These are phyloP conservation scores for Bombus waltoni DNA, from an alignment of 1,140 invertebrate species.

Conservation along the genomic window DNA sequence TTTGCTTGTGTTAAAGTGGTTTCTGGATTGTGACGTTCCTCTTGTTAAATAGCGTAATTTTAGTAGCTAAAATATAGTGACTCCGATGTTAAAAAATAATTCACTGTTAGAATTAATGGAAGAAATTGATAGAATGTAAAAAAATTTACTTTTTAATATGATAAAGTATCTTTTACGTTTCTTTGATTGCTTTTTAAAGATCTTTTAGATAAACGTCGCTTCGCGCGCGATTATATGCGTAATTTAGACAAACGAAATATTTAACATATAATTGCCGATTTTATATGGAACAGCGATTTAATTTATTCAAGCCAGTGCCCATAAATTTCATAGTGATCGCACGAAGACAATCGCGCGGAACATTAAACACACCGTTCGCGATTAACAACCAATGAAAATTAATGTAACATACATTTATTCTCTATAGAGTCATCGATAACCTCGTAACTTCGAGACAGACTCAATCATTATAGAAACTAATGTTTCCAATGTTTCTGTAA, in stretches of 20 bases:
- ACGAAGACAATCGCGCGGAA: neutral
- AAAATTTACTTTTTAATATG: neutral
- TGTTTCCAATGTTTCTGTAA: neutral
- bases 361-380: conserved; percentile 2
- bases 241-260: neutral
- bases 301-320: neutral
- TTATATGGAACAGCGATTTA: too few relatives aligned
- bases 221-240: too few relatives aligned
- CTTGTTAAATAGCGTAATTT: too few relatives aligned
- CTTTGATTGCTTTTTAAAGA: neutral
- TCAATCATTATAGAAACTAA: neutral
- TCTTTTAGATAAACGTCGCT: neutral
- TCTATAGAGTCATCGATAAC: neutral
- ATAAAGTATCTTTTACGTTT: neutral
- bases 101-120: too few relatives aligned
- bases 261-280: neutral
- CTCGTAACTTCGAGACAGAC: too few relatives aligned
- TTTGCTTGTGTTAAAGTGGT: neutral
- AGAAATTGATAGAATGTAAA: too few relatives aligned
- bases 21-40: too few relatives aligned
- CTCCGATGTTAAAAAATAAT: too few relatives aligned
- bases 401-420: too few relatives aligned
- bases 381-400: conserved; percentile 2
- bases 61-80: too few relatives aligned
- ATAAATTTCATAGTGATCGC: neutral